Evolutionary conservation across 2,888 invertebrate genomes (phyloP), one percentile per base, ranked within the genome.

Genomic region (Lasioglossum pauxillum): DNA sequence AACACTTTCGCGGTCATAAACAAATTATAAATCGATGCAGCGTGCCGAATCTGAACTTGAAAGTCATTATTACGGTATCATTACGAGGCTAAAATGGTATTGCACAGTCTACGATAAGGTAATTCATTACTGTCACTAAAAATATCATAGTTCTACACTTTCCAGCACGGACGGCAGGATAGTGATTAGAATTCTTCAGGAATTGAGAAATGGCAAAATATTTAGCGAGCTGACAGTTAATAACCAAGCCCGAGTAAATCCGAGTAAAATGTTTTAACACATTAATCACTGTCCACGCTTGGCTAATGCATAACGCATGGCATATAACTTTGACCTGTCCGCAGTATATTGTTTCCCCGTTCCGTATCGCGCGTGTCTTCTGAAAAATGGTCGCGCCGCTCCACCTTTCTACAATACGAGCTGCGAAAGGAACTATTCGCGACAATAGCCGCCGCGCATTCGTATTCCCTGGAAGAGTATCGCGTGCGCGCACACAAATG

Each of bases 391-490:
- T 16, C 5, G 12, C 75, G 46, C 77, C 77, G n/a, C 44, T 38
- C 57, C 23, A 46, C 72, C 72, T 78, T 85, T 85, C 80, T 75
- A 64, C 69, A 16, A 57, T 23, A 64, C 72, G 57, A 35, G 71
- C 75, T 44, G 75, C 64, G 82, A 67, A 77, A 71, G 78, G 72
- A 57, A 72, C 83, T 72, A 74, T 75, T 49, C 71, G 27, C 80
- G 78, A 80, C 78, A 80, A 82, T 79, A 53, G 64, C 44, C 73
- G 46, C 46, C 46, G 64, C 46, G 64, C 78, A 84, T 88, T 88
- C 88, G 85, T 88, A 85, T 88, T 85, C 85, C 60, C 19, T 35
- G 77, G 78, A 81, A 83, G 87, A 80, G 79, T 69, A 69, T 46
- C 35, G 75, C 60, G 69, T 71, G n/a, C 69, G 38, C 72, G 80